Evolutionary conservation across 2,888 invertebrate genomes (phyloP).

Genomic region (Megaustenia siamemsis): DNA sequence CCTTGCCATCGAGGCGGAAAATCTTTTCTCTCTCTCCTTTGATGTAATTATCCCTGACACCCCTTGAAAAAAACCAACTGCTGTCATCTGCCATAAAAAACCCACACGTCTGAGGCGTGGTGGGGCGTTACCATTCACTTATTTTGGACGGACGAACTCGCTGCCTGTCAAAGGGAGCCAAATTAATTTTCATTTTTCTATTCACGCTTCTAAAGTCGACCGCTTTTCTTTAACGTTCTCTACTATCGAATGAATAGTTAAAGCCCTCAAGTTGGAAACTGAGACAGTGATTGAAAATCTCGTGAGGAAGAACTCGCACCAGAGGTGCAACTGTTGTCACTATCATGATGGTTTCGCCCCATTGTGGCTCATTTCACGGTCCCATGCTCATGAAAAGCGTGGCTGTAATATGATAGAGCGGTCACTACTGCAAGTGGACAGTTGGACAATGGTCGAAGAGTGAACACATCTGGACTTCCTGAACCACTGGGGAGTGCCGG

Average conservation of each 20-base stretch:
- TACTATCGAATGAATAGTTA: conserved; percentile 30
- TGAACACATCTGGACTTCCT: conserved; percentile 55
- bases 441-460: conserved; percentile 46
- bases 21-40: conserved; percentile 29
- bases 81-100: conserved; percentile 47
- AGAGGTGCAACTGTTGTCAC: conserved; percentile 28
- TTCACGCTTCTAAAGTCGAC: conserved; percentile 44
- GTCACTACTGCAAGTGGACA: conserved; percentile 37
- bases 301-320: background rate
- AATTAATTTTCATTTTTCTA: conserved; percentile 51
- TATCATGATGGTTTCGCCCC: background rate
- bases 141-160: conserved; percentile 23
- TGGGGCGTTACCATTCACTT: conserved; percentile 29
- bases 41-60: conserved; percentile 45
- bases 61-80: conserved; percentile 27
- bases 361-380: conserved; percentile 49
- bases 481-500: conserved; percentile 15
- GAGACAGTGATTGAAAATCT: background rate
- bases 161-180: conserved; percentile 34
- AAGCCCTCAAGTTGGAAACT: conserved; percentile 36
- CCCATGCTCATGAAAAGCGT: conserved; percentile 10
- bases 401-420: conserved; percentile 54
- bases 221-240: conserved; percentile 36
- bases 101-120: conserved; percentile 36
- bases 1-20: background rate